Evolutionary conservation across 2,888 invertebrate species (phyloP).

Genomic region (Oligia fasciuncula): DNA sequence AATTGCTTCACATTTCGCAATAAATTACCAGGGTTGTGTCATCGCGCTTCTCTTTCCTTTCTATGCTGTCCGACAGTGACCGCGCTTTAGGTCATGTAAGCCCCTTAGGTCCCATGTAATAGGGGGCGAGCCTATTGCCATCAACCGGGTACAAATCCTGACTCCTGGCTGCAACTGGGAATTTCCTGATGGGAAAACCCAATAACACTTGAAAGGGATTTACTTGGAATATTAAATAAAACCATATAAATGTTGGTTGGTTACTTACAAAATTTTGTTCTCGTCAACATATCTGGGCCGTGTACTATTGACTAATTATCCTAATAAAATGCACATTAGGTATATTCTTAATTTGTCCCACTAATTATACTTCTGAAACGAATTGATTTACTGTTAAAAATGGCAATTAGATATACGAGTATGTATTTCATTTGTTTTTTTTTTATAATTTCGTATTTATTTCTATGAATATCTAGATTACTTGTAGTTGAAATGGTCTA

Average conservation of each 20-base stretch:
- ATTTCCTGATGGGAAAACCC: too few relatives aligned
- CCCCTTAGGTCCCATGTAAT: too few relatives aligned
- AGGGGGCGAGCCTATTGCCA: too few relatives aligned
- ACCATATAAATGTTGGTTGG: background rate
- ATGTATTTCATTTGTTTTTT: background rate
- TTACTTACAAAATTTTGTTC: slow-evolving; percentile 30
- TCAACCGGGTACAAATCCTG: too few relatives aligned
- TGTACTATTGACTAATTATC: background rate
- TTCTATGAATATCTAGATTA: background rate
- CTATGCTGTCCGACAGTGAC: too few relatives aligned
- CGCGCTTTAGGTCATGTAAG: too few relatives aligned
- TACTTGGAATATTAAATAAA: background rate
- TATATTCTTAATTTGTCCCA: background rate
- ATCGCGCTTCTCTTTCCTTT: too few relatives aligned
- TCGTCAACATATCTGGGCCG: slow-evolving; percentile 4
- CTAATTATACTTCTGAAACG: slow-evolving; percentile 33
- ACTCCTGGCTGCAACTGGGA: too few relatives aligned
- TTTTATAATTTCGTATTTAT: background rate
- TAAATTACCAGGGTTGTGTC: too few relatives aligned
- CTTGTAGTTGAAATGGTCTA: background rate
- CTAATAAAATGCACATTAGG: slow-evolving; percentile 14
- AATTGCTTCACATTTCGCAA: too few relatives aligned
- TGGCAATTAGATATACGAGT: slow-evolving; percentile 9
- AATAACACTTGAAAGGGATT: too few relatives aligned
- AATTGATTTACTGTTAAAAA: slow-evolving; percentile 39